Evolutionary conservation across 2,797 vertebrate genomes (phyloP).

Genomic region (Tenualosa thibaudeaui): DNA sequence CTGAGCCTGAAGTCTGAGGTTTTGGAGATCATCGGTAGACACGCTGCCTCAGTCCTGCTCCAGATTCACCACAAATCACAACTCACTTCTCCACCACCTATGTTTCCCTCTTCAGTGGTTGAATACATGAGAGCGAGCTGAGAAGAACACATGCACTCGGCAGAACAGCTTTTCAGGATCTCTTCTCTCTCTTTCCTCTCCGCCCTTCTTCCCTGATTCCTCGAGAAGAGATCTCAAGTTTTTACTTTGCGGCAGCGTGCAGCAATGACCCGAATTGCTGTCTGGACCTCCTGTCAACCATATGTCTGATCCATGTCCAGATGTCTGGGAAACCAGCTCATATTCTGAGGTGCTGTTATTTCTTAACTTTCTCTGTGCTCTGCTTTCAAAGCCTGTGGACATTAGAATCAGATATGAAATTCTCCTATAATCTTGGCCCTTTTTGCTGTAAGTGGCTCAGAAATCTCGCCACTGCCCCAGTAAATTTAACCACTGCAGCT

Average conservation of each 20-base stretch:
- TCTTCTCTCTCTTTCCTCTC: background rate
- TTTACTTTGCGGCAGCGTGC: slow-evolving; percentile 53
- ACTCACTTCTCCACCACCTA: slow-evolving; percentile 57
- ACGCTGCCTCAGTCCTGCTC: slow-evolving; percentile 55
- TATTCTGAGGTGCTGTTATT: slow-evolving; percentile 52
- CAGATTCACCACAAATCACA: slow-evolving; percentile 64
- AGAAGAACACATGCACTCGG: slow-evolving; percentile 39
- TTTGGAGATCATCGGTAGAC: slow-evolving; percentile 52
- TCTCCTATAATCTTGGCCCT: slow-evolving; percentile 32
- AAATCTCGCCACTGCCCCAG: slow-evolving; percentile 11
- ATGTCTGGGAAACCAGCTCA: slow-evolving; percentile 54
- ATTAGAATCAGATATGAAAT: slow-evolving; percentile 52
- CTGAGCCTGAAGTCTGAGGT: slow-evolving; percentile 58
- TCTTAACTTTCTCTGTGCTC: slow-evolving; percentile 34
- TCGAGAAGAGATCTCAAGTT: slow-evolving; percentile 50
- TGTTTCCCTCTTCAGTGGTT: slow-evolving; percentile 45
- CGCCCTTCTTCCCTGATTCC: slow-evolving; percentile 16
- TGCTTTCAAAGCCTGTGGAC: slow-evolving; percentile 52
- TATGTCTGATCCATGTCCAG: slow-evolving; percentile 57
- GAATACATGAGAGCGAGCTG: background rate
- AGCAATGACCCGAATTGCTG: slow-evolving; percentile 51
- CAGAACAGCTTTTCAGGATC: slow-evolving; percentile 53
- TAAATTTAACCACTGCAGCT: slow-evolving; percentile 3
- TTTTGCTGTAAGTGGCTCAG: background rate
- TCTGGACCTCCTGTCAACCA: slow-evolving; percentile 59